These are phyloP conservation scores for Caenorhabditis tropicalis DNA, from an alignment of 1,140 invertebrate genomes.

Conservation along the genomic window DNA sequence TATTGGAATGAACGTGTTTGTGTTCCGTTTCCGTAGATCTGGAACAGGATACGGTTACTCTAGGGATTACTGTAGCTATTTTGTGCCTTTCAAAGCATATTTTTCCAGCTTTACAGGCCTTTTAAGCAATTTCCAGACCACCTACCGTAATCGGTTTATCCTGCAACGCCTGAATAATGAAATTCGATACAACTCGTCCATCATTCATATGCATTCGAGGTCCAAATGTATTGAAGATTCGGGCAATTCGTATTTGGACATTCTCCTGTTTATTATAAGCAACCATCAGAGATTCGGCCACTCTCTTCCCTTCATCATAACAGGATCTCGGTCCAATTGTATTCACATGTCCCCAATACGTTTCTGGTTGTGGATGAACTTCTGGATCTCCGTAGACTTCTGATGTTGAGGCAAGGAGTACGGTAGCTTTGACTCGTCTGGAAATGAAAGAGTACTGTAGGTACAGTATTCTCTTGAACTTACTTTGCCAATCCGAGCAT, in stretches of 20 bases:
- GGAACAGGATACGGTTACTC: constrained; percentile 48
- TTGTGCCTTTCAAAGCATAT: no score
- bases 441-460: neutral
- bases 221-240: constrained; percentile 99
- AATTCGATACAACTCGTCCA: constrained; percentile 97
- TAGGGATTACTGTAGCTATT: neutral
- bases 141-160: constrained; percentile 89
- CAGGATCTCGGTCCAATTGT: constrained; percentile 93
- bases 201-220: constrained; percentile 99
- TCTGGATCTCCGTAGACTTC: constrained; percentile 98
- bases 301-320: constrained; percentile 98
- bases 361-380: constrained; percentile 91
- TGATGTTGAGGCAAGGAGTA: constrained; percentile 95
- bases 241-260: constrained; percentile 89
- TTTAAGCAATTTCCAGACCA: no score
- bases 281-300: constrained; percentile 93
- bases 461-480: neutral
- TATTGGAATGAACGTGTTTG: constrained; percentile 99
- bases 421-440: constrained; percentile 88
- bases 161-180: constrained; percentile 93
- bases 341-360: constrained; percentile 99
- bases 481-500: constrained; percentile 82
- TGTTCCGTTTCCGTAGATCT: constrained; percentile 92
- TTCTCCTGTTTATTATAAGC: constrained; percentile 92
- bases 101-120: no score